These are phyloP conservation scores for Ophioninae sp. DNA, from an alignment of 2,888 invertebrate species.

Conservation along the genomic window DNA sequence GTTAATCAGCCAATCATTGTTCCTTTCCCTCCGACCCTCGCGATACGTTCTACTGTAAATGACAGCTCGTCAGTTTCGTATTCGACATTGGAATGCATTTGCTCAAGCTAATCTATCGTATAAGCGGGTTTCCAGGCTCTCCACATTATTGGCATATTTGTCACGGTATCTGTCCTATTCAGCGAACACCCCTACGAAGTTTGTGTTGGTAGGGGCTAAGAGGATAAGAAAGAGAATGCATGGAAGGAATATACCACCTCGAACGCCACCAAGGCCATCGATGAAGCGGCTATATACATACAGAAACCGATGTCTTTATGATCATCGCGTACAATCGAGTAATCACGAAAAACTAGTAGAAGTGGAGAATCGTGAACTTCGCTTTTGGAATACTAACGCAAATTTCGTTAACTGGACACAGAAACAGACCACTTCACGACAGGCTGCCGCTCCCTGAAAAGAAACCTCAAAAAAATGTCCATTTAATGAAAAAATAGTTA, in stretches of 20 bases:
- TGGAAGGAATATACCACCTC: not conserved
- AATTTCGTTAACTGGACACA: no score
- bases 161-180: not conserved
- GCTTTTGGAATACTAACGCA: no score
- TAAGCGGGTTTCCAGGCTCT: not conserved
- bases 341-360: not conserved
- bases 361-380: no score
- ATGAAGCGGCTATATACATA: not conserved
- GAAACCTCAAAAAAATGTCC: no score
- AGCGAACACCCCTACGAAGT: not conserved
- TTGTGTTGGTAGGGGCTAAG: not conserved
- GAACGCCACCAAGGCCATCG: not conserved
- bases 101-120: slow-evolving; percentile 14
- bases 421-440: not conserved
- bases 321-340: not conserved
- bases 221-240: not conserved
- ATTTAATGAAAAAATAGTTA: no score
- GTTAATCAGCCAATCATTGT: not conserved
- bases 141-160: not conserved
- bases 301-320: not conserved
- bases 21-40: not conserved
- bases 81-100: slow-evolving; percentile 28
- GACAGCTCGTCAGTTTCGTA: slow-evolving; percentile 26
- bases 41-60: not conserved
- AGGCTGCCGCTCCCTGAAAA: not conserved